Percentiles rank a stretch among this genome's conserved stretches.
Evolutionary conservation across 2,113 vertebrate species (phyloP).

Genomic region (Heloderma charlesbogerti): DNA sequence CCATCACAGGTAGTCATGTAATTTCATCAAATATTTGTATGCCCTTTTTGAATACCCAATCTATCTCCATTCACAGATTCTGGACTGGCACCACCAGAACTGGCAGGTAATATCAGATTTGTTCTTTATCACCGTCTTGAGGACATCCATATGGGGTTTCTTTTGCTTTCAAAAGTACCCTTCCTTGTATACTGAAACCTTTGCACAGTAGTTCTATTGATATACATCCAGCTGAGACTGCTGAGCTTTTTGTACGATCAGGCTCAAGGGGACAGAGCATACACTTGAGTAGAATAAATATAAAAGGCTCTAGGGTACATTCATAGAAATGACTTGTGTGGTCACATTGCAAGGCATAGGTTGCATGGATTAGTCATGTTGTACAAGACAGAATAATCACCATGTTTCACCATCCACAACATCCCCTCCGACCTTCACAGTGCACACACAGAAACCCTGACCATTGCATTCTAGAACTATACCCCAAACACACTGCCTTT

Average conservation of each 20-base stretch:
- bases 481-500: not conserved
- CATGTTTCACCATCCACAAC: not conserved
- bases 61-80: conserved; percentile 12
- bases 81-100: not conserved
- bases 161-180: too few species aligned
- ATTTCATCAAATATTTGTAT: not conserved
- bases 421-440: not conserved
- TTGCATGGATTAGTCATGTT: not conserved
- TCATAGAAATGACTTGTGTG: not conserved
- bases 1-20: not conserved
- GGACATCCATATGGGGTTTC: not conserved
- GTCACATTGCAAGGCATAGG: not conserved
- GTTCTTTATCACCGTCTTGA: not conserved
- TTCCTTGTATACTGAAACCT: not conserved
- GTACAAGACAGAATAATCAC: not conserved
- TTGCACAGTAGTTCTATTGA: not conserved
- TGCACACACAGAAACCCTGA: not conserved
- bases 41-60: not conserved
- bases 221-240: not conserved
- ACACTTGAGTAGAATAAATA: not conserved
- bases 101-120: not conserved
- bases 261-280: not conserved
- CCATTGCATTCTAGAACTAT: not conserved
- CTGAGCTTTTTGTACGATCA: not conserved
- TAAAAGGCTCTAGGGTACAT: not conserved